A percentile compares a stretch with the other conserved stretches of the same genome.
Evolutionary conservation across 2,797 vertebrate genomes (phyloP).

Genomic region (Tolypeutes matacus): DNA sequence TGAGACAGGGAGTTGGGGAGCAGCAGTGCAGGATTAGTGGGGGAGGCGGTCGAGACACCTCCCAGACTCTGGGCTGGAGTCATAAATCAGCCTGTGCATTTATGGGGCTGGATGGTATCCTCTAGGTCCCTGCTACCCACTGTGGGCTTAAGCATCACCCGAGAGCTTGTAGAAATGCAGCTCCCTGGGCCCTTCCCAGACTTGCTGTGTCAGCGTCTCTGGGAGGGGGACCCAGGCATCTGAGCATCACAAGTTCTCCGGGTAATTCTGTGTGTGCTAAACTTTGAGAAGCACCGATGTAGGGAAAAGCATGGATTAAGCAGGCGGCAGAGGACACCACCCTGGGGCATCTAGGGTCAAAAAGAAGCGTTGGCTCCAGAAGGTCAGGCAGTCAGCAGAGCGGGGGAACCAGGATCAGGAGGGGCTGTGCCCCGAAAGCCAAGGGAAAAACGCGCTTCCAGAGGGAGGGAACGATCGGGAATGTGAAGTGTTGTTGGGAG

Average conservation of each 20-base stretch:
- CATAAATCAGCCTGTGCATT: rapidly evolving
- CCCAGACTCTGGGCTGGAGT: too few species aligned
- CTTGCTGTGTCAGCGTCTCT: neutral
- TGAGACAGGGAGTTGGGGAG: neutral
- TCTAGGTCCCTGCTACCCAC: neutral
- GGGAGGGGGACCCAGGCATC: neutral
- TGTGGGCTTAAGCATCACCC: neutral
- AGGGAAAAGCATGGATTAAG: neutral
- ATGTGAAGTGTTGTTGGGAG: neutral
- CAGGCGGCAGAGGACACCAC: too few species aligned
- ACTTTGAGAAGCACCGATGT: neutral
- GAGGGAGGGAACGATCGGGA: too few species aligned
- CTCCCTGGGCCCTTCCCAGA: too few species aligned
- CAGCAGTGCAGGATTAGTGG: neutral
- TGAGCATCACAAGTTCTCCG: neutral
- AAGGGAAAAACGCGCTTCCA: too few species aligned
- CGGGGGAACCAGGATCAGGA: neutral
- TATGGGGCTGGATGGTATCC: neutral
- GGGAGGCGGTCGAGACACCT: neutral
- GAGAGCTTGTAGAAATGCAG: neutral
- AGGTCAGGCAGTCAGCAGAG: too few species aligned
- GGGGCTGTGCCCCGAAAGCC: too few species aligned
- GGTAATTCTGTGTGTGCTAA: neutral
- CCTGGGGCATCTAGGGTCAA: too few species aligned
- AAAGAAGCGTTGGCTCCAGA: too few species aligned